Percentiles rank a stretch among this genome's conserved stretches.
Conservation (phyloP, 53 echinoderm and acorn worm genomes). For the Zoroaster sp. region DNA sequence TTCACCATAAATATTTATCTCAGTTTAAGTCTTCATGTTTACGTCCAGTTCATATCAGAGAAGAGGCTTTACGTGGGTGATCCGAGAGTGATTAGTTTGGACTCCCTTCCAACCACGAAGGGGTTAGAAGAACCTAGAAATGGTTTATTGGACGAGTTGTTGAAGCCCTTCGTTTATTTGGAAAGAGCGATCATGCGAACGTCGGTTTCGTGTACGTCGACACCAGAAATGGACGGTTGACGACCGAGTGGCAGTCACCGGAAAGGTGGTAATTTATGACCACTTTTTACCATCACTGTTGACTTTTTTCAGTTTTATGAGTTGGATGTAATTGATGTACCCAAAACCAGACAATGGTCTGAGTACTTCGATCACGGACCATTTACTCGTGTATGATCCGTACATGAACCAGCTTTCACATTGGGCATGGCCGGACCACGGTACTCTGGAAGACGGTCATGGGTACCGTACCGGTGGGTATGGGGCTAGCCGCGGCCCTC, state of each 20-base stretch:
- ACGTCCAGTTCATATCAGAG: not conserved
- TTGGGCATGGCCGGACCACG: too few relatives aligned
- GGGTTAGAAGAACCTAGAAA: too few relatives aligned
- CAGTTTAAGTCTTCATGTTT: constrained; percentile 17
- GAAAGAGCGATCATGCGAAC: not conserved
- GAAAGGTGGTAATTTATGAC: constrained; percentile 42
- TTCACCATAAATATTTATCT: constrained; percentile 46
- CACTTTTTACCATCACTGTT: constrained; percentile 8
- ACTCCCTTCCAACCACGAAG: too few relatives aligned
- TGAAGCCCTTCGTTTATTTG: not conserved
- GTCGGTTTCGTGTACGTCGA: not conserved
- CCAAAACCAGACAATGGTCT: not conserved
- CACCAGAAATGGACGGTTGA: not conserved
- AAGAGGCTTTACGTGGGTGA: not conserved
- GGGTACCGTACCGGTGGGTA: too few relatives aligned
- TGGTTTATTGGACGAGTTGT: too few relatives aligned
- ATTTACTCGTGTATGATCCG: too few relatives aligned
- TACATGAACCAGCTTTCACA: too few relatives aligned
- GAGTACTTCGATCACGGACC: too few relatives aligned
- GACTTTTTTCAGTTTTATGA: constrained; percentile 3
- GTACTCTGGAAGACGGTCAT: too few relatives aligned
- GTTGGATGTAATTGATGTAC: not conserved
- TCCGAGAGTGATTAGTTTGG: not conserved
- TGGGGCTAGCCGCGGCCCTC: too few relatives aligned
- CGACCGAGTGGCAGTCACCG: not conserved